Conservation (phyloP, 2,888 invertebrate species). For the Anticlea derivata region DNA sequence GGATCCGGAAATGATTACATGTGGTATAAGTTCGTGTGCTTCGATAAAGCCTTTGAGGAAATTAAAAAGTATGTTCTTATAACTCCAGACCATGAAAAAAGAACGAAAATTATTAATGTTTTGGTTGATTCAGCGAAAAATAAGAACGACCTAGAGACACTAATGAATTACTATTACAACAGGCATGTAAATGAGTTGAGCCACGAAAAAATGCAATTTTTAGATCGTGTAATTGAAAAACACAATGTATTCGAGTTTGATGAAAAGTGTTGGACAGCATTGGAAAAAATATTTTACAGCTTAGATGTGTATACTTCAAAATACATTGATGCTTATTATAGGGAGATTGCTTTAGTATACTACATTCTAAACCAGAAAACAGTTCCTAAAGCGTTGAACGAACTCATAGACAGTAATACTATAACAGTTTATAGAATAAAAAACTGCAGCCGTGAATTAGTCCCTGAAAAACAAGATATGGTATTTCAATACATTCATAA, state of each 20-base stretch:
- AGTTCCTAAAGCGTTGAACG: slow-evolving; percentile 14
- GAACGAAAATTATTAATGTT: slow-evolving; percentile 22
- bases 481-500: slow-evolving; percentile 22
- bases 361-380: slow-evolving; percentile 21
- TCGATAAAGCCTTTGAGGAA: slow-evolving; percentile 41
- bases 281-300: slow-evolving; percentile 26
- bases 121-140: slow-evolving; percentile 43
- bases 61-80: slow-evolving; percentile 36
- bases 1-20: slow-evolving; percentile 43
- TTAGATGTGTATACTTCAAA: slow-evolving; percentile 12
- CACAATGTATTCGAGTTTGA: slow-evolving; percentile 17
- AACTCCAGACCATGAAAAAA: slow-evolving; percentile 11
- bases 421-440: background rate
- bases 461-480: slow-evolving; percentile 5
- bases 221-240: slow-evolving; percentile 10
- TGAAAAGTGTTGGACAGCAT: slow-evolving; percentile 22
- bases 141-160: slow-evolving; percentile 37
- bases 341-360: slow-evolving; percentile 14
- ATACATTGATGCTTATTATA: background rate
- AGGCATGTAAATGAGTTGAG: slow-evolving; percentile 31
- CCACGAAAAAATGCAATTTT: slow-evolving; percentile 14
- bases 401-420: background rate
- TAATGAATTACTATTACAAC: slow-evolving; percentile 48
- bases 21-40: slow-evolving; percentile 49
- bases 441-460: background rate